phyloP scores from a whole-genome alignment of 2,797 vertebrate species.

The Pteropus rufus region DNA sequence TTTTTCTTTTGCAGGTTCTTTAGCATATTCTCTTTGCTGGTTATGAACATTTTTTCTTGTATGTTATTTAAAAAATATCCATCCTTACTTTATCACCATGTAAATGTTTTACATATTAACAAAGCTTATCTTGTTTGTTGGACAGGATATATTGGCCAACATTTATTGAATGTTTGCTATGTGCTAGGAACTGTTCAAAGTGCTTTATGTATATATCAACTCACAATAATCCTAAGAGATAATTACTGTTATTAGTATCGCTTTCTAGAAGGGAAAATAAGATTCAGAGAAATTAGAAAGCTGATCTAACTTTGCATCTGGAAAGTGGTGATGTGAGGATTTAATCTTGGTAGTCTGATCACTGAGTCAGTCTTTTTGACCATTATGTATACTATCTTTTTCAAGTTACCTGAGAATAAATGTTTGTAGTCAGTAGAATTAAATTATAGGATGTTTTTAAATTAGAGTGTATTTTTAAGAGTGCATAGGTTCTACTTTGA shows the following conservation, averaged over 20 bases:
- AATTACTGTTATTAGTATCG: neutral
- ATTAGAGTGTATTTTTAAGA: neutral
- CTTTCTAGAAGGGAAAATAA: neutral
- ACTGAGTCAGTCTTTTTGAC: neutral
- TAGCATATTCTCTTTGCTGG: neutral
- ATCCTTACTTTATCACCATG: neutral
- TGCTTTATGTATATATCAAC: neutral
- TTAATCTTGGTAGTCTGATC: neutral
- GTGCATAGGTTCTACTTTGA: neutral
- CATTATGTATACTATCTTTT: neutral
- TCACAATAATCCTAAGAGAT: neutral
- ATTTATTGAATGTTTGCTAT: constrained; percentile 11
- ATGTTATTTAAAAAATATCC: neutral
- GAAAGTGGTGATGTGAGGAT: neutral
- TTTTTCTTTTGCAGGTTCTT: neutral
- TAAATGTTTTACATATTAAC: neutral
- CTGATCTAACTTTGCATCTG: neutral
- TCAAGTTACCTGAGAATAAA: neutral
- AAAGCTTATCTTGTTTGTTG: neutral
- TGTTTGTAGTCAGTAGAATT: neutral
- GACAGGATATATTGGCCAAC: neutral
- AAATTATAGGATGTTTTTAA: neutral
- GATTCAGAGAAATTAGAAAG: neutral
- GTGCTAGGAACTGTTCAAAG: neutral
- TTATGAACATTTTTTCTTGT: neutral